Evolutionary conservation across 2,888 invertebrate genomes (phyloP), one percentile per base, ranked within the genome.

Genomic region (Glyphotaelius pellucidus): DNA sequence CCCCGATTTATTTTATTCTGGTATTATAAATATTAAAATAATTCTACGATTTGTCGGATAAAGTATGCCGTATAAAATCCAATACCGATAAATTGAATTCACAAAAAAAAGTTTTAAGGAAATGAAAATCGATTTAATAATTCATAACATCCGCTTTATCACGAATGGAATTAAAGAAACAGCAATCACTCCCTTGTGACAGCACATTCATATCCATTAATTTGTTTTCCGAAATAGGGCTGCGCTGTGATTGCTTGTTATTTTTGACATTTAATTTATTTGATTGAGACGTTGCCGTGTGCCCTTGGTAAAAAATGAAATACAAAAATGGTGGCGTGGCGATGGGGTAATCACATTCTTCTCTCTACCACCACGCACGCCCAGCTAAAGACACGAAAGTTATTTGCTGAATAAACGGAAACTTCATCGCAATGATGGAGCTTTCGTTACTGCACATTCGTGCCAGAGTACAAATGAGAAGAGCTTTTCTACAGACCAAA

Each of bases 261-360:
- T 90, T 90, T 91, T 89, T 93, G 93, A 93, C 93, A 90, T 92
- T 92, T 93, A 92, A 93, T 93, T 93, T 93, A 91, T 92, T 93
- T 93, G 93, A 93, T 93, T 93, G 93, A 92, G 92, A 92, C 92
- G 93, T 91, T 92, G 91, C 92, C 92, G 89, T 91, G 90, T 90
- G 90, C 92, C 92, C 92, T 91, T 90, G 89, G 90, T 88, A 90
- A 92, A 90, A 91, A 91, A 89, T 92, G 80, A 86, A 89, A 90
- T 84, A 91, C 81, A 91, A 91, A 86, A 89, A 80, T 89, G 80
- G 89, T 87, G 85, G 87, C 83, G 42, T 88, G 80, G 90, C 83
- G 90, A 91, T 90, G 90, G 90, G 89, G 91, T 91, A 92, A 92
- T 92, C 91, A 90, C 84, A 89, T 90, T 85, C 89, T 81, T 88